Percentiles rank a stretch among this genome's conserved stretches.
phyloP scores from a whole-genome alignment of 2,797 vertebrate species.

The Telmatherina bonti region DNA sequence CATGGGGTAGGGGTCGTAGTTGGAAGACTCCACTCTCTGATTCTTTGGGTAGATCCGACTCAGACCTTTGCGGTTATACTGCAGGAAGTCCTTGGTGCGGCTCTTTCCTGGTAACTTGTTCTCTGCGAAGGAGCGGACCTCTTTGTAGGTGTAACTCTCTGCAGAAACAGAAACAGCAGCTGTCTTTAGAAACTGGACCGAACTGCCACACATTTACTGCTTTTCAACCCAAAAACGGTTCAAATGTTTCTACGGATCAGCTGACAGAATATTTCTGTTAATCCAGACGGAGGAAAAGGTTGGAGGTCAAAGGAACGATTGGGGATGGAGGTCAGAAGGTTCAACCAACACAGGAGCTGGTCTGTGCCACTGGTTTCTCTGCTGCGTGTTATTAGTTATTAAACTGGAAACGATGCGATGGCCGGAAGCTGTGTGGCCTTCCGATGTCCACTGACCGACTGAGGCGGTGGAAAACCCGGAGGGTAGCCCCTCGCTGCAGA shows the following conservation, averaged over 20 bases:
- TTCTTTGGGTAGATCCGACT: constrained; percentile 95
- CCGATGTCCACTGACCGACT: constrained; percentile 26
- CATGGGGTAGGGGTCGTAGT: constrained; percentile 94
- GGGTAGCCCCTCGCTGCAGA: background rate
- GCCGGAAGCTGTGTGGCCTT: background rate
- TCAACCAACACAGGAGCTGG: too few species aligned
- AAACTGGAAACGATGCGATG: constrained; percentile 27
- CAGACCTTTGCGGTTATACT: constrained; percentile 92
- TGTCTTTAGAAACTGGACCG: background rate
- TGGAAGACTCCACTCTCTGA: constrained; percentile 96
- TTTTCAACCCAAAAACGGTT: too few species aligned
- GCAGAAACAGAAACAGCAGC: constrained; percentile 1
- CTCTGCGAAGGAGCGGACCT: constrained; percentile 97
- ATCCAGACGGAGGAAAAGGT: too few species aligned
- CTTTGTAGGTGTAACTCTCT: constrained; percentile 91
- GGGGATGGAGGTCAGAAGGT: too few species aligned
- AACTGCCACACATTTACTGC: too few species aligned
- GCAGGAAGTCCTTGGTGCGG: constrained; percentile 85
- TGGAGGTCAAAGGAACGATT: too few species aligned
- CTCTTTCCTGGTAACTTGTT: constrained; percentile 89
- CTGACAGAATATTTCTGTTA: background rate
- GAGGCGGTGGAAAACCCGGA: constrained; percentile 1
- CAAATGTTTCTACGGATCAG: too few species aligned
- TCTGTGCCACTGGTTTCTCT: too few species aligned
- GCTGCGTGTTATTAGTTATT: too few species aligned